Conservation (phyloP, 2,797 vertebrate genomes). For the Crax fasciolata region DNA sequence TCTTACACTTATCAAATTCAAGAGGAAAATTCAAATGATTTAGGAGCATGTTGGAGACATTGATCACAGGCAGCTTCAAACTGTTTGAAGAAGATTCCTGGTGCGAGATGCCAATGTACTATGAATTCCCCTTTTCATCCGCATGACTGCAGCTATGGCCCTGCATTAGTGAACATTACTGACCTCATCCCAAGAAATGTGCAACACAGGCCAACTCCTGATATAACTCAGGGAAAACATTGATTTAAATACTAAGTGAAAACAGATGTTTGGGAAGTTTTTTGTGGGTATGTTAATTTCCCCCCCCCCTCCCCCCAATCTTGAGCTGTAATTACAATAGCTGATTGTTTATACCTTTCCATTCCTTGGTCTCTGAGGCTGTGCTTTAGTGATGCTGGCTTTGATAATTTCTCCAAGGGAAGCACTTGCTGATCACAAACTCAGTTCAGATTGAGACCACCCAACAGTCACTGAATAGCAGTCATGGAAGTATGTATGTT, state of each 20-base stretch:
- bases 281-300: neutral
- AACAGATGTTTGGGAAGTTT: slow-evolving; percentile 48
- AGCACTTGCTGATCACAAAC: slow-evolving; percentile 40
- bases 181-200: neutral
- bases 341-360: slow-evolving; percentile 36
- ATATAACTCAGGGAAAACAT: slow-evolving; percentile 8
- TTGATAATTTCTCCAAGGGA: slow-evolving; percentile 33
- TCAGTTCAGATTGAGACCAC: slow-evolving; percentile 58
- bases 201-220: neutral
- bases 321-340: neutral
- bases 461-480: slow-evolving; percentile 33
- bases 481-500: slow-evolving; percentile 38
- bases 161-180: neutral
- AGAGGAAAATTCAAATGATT: neutral
- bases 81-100: neutral
- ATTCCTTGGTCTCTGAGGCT: neutral
- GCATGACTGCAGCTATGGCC: neutral
- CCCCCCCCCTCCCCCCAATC: neutral
- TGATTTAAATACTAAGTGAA: slow-evolving; percentile 44
- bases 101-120: neutral
- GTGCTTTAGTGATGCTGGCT: neutral
- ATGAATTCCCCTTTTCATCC: neutral
- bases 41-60: neutral
- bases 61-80: neutral
- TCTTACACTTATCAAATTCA: neutral